These are phyloP conservation scores for Drosophila mayaguana DNA, from an alignment of 2,888 invertebrate species.

Conservation along the genomic window DNA sequence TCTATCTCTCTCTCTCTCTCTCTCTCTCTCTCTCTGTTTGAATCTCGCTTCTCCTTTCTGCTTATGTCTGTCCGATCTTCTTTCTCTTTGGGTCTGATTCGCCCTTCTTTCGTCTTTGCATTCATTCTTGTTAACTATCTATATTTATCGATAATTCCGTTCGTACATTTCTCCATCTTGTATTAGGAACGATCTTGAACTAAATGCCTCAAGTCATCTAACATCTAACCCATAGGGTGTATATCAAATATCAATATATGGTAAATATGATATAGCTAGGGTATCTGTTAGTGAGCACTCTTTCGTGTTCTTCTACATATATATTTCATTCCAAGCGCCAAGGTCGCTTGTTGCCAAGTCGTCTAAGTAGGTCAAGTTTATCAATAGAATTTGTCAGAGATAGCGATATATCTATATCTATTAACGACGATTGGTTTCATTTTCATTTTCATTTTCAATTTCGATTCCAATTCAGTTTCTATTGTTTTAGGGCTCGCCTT, in stretches of 20 bases:
- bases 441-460: slow-evolving; percentile 34
- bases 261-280: background rate
- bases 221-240: too few relatives aligned
- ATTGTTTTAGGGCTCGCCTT: slow-evolving; percentile 27
- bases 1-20: too few relatives aligned
- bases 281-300: background rate
- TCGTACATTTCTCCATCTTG: too few relatives aligned
- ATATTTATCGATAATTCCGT: too few relatives aligned
- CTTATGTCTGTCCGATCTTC: too few relatives aligned
- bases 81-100: too few relatives aligned
- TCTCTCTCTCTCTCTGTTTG: too few relatives aligned
- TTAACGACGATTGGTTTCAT: slow-evolving; percentile 30
- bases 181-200: background rate
- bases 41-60: too few relatives aligned
- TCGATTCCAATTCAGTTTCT: slow-evolving; percentile 7
- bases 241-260: too few relatives aligned
- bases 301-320: background rate
- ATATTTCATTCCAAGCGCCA: slow-evolving; percentile 21
- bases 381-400: slow-evolving; percentile 37
- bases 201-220: too few relatives aligned
- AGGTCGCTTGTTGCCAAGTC: slow-evolving; percentile 29
- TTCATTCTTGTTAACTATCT: too few relatives aligned
- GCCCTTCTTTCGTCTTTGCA: background rate
- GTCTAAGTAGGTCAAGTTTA: slow-evolving; percentile 75
- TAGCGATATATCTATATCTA: slow-evolving; percentile 56